These are phyloP conservation scores for Pluvialis apricaria DNA, from an alignment of 2,113 vertebrate genomes.

Conservation along the genomic window DNA sequence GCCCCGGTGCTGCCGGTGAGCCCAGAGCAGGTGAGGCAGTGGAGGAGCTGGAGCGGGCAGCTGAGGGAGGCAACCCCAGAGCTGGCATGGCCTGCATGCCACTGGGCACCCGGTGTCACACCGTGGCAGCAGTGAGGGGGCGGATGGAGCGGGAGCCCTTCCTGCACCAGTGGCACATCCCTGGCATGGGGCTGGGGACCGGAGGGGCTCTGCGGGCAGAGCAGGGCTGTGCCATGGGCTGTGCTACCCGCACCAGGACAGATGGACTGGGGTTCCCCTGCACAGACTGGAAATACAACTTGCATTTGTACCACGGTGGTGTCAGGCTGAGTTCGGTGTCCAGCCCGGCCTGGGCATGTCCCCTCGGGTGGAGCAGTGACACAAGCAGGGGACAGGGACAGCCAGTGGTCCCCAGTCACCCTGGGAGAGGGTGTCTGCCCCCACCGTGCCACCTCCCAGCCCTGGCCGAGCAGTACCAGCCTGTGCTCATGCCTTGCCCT, in stretches of 20 bases:
- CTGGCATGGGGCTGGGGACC: neutral
- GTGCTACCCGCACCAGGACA: neutral
- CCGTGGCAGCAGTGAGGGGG: rapidly evolving
- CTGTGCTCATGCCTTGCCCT: neutral
- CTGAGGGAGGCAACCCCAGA: rapidly evolving
- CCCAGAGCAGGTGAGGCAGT: neutral
- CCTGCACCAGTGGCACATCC: rapidly evolving
- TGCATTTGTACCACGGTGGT: neutral
- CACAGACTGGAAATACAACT: conserved; percentile 25
- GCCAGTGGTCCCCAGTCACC: neutral
- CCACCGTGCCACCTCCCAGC: neutral
- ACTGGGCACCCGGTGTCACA: rapidly evolving
- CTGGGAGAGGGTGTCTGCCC: neutral
- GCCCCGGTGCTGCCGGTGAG: neutral
- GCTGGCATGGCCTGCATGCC: neutral
- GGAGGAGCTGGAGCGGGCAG: rapidly evolving
- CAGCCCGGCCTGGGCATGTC: neutral
- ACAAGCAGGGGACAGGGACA: neutral
- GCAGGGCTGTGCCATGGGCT: neutral
- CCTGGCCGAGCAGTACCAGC: neutral
- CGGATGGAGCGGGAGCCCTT: rapidly evolving
- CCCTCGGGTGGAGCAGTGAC: rapidly evolving
- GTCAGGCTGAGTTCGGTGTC: neutral
- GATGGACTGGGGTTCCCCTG: neutral
- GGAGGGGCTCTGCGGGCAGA: neutral